Conservation (phyloP, 2,113 vertebrate genomes). For the Solea senegalensis region DNA sequence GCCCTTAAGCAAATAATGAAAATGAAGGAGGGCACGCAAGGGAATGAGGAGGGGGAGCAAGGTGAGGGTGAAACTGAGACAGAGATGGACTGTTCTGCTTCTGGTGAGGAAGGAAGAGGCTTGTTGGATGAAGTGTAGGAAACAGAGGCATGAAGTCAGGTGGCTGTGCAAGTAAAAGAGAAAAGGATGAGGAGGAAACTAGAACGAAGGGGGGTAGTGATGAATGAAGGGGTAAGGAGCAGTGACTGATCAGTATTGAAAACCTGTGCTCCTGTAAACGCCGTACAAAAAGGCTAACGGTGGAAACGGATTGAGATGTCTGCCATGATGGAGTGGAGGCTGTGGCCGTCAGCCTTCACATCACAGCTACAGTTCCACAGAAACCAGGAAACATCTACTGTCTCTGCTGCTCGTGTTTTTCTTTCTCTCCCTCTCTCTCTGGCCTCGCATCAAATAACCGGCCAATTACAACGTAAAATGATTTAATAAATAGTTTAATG, state of each 20-base stretch:
- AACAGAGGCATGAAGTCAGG: constrained; percentile 19
- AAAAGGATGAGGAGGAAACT: constrained; percentile 47
- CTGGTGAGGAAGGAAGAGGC: constrained; percentile 21
- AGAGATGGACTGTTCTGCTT: constrained; percentile 29
- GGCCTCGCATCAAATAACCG: no score
- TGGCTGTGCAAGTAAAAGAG: constrained; percentile 28
- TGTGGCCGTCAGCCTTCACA: constrained; percentile 44
- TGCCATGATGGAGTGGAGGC: constrained; percentile 75
- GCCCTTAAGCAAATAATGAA: constrained; percentile 51
- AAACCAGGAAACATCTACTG: constrained; percentile 22
- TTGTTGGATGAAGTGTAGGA: constrained; percentile 9
- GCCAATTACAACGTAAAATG: no score
- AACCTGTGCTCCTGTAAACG: constrained; percentile 74
- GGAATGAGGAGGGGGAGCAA: background rate
- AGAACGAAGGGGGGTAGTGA: constrained; percentile 62
- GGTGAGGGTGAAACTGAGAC: constrained; percentile 15
- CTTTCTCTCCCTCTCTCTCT: no score
- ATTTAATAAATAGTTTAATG: no score
- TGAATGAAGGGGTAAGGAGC: constrained; percentile 75
- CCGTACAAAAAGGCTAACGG: constrained; percentile 64
- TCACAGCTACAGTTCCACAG: constrained; percentile 54
- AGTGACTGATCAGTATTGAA: constrained; percentile 79
- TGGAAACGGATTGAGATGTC: constrained; percentile 79
- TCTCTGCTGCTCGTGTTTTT: no score
- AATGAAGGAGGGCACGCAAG: constrained; percentile 10